Evolutionary conservation across 2,113 vertebrate genomes (phyloP), one percentile per base, ranked within the genome.

Genomic region (Ranitomeya variabilis): DNA sequence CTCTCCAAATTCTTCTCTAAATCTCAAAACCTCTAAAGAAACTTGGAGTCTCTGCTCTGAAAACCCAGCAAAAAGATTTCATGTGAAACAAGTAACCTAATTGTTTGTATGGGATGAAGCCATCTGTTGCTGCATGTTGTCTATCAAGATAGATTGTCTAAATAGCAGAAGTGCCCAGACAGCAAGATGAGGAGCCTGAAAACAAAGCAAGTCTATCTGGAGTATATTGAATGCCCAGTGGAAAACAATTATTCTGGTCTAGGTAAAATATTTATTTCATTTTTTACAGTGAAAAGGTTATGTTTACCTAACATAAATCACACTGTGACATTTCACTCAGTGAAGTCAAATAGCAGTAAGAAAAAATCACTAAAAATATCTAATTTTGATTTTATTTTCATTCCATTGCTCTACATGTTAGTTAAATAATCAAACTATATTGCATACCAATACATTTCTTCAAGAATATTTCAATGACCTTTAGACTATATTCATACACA

Each of bases 321-420:
- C 76, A 21, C 18, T 55, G 45, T 54, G 76, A n/a, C 51, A 78
- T 78, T 55, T n/a, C 76, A 78, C 76, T 78, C 51, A 54, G 74
- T 78, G 3, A 69, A 51, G 74, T 51, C 15, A 51, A 55, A 54
- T 51, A 55, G 51, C 19, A 54, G 21, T n/a, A 78, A 11, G 4
- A 78, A 51, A 76, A 54, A 78, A 77, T 77, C 0, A 18, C 54
- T 59, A 52, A 59, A 45, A 60, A 57, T 23, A 78, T 51, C 6
- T 19, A 54, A 18, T 78, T 73, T 73, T 31, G 26, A 73, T 31
- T 14, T 37, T 15, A 37, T 31, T 73, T 23, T n/a, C 51, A 21
- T 78, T 78, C 18, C 19, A 55, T 52, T 7, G 9, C 31, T 15
- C 45, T 16, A 14, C 26, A 76, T 7, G 9, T 31, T 45, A 76